These are phyloP conservation scores for Sorex maritimensis DNA, from an alignment of 2,797 vertebrate genomes.

Conservation along the genomic window DNA sequence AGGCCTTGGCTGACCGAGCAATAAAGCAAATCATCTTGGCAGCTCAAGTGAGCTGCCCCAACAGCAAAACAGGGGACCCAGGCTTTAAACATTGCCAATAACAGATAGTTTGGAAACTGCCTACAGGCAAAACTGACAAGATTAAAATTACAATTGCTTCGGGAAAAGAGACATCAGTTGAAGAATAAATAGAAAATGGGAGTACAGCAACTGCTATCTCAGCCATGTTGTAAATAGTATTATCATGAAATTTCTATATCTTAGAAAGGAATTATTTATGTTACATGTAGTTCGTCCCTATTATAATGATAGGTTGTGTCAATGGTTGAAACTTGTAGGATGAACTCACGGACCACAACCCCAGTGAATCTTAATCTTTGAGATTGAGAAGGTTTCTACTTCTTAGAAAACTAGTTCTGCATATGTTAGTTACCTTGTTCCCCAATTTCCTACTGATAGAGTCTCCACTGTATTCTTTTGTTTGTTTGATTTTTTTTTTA, in stretches of 20 bases:
- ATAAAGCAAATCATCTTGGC: constrained; percentile 75
- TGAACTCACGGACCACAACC: constrained; percentile 24
- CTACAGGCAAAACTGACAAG: constrained; percentile 76
- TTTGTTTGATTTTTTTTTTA: no score
- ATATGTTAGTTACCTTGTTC: constrained; percentile 19
- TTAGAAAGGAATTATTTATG: constrained; percentile 46
- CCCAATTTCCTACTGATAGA: background rate
- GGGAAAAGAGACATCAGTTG: constrained; percentile 53
- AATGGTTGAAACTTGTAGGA: background rate
- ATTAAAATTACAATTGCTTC: constrained; percentile 73
- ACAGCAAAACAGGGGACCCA: constrained; percentile 63
- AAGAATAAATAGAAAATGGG: constrained; percentile 73
- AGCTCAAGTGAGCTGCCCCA: constrained; percentile 64
- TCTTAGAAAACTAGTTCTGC: background rate
- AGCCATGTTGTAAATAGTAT: background rate
- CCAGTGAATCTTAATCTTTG: constrained; percentile 8
- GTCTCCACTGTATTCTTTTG: background rate
- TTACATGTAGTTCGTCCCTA: background rate
- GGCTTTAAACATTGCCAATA: constrained; percentile 66
- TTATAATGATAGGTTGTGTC: constrained; percentile 18
- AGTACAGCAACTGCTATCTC: constrained; percentile 44
- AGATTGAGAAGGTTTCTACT: background rate
- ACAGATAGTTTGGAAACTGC: constrained; percentile 66
- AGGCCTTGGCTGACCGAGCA: constrained; percentile 72
- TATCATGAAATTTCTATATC: background rate